Base-by-base conservation (phyloP, 2,888 invertebrate species). In the Pogonocherus hispidulus region DNA sequence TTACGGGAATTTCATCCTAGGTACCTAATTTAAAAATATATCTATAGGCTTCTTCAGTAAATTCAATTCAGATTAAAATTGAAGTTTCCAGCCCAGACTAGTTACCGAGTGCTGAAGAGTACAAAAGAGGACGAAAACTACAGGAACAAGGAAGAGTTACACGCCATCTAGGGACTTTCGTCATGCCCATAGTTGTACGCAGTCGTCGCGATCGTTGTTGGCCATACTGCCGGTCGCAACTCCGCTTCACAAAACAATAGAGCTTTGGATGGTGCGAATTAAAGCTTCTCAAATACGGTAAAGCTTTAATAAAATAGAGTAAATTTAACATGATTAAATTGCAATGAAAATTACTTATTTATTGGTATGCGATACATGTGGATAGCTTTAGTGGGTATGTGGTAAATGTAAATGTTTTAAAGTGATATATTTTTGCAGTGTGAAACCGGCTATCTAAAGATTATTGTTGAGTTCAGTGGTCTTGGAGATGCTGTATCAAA, bases 381-480 rank as follows among this genome's bases (percentile, higher is more conserved):
- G 6, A 14, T 14, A 11, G 32, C 18, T 3, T 8, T 20, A 51
- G 20, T 41, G 37, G n/a, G 22, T 37, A 46, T 27, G n/a, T 9
- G 6, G 41, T 22, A 54, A 55, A 44, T 14, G 22, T 8, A 16
- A 18, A 3, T 19, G 55, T 22, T 51, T 9, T 8, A n/a, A 18
- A 59, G 35, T 27, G 63, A 51, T 67, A 60, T 47, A 23, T 70
- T 71, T 65, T 23, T 55, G 52, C 52, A 44, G 69, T 62, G 72
- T 74, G 47, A 74, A 72, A 52, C 69, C 37, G 74, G 67, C 72
- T 64, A 67, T 60, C 57, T 72, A 74, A 74, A 74, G 74, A 74
- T 74, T 72, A 74, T 72, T 74, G 74, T 74, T 46, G 74, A 74
- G 74, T 74, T 74, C 74, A 74, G 72, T 74, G 74, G 74, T 74